phyloP scores from a whole-genome alignment of 2,797 vertebrate genomes.

The Acestrorhynchus altus region DNA sequence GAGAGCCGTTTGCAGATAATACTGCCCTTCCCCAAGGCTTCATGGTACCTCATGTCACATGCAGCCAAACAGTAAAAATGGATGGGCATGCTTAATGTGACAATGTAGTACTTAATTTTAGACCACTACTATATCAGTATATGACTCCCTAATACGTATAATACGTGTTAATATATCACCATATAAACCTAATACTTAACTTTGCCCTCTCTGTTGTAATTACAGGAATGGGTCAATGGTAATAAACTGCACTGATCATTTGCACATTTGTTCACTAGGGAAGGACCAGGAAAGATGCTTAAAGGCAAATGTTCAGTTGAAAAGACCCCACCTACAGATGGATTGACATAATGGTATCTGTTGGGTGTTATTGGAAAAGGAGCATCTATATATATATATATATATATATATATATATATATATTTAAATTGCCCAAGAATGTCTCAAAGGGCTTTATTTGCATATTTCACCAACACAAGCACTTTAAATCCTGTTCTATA shows the following conservation, averaged over 20 bases:
- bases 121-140: background rate
- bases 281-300: background rate
- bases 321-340: background rate
- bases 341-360: too few species aligned
- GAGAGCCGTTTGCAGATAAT: slow-evolving; percentile 26
- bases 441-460: too few species aligned
- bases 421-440: too few species aligned
- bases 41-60: background rate
- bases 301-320: background rate
- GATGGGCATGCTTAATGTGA: background rate
- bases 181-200: background rate
- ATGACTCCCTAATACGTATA: background rate
- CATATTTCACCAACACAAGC: too few species aligned
- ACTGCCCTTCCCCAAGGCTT: slow-evolving; percentile 16
- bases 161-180: background rate
- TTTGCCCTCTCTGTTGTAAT: background rate
- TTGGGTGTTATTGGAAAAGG: too few species aligned
- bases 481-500: too few species aligned
- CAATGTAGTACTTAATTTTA: background rate
- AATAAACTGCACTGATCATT: background rate
- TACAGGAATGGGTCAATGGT: background rate
- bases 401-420: too few species aligned
- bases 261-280: background rate
- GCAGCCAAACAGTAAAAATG: background rate
- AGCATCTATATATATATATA: too few species aligned